Base-by-base conservation (phyloP, 2,888 invertebrate species). In the Xestia sexstrigata region DNA sequence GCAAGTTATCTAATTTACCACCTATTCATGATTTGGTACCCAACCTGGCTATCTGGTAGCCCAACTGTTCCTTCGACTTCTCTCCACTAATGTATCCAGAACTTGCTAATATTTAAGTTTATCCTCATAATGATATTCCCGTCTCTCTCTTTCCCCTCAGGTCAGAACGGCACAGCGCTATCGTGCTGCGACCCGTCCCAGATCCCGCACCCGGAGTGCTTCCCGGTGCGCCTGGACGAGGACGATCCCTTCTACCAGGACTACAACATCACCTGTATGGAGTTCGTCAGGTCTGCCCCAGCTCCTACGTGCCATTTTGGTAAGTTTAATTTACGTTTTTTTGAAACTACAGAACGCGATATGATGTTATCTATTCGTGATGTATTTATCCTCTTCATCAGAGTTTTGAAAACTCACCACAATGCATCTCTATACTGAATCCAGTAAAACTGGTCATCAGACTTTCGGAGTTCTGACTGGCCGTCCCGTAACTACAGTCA, bases 271-370 rank as follows among this genome's bases (percentile, higher is more conserved):
- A 97, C 97, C 8, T 99, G 99, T 92, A 98, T 99, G 98, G 98
- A 99, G 92, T 99, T 99, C 90, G 98, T 99, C 2, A 95, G 99
- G 71, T 98, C 98, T 0, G 98, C 98, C 0, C 98, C 98, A 0
- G 98, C 98, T 0, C 98, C 98, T 0, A 98, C 97, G 1, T 98
- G 98, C 78, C 97, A 97, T 88, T 97, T 98, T 71, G 98, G 97
- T 97, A 90, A 65, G 49, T 42, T 39, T 1, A 1, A 55, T 13
- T 60, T 39, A 26, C 7, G n/a, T 45, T 55, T 55, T 8, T 0
- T 35, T 45, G 6, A 15, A 26, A 11, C 23, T 52, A 52, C 3
- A 23, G 3, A 49, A 23, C n/a, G 4, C 52, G 52, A n/a, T 45
- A 30, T 30, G 45, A 45, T 17, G 23, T 55, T n/a, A n/a, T 11